Percentiles rank a stretch among this genome's conserved stretches.
phyloP scores from a whole-genome alignment of 2,113 vertebrate species.

The Gymnobelideus leadbeateri region DNA sequence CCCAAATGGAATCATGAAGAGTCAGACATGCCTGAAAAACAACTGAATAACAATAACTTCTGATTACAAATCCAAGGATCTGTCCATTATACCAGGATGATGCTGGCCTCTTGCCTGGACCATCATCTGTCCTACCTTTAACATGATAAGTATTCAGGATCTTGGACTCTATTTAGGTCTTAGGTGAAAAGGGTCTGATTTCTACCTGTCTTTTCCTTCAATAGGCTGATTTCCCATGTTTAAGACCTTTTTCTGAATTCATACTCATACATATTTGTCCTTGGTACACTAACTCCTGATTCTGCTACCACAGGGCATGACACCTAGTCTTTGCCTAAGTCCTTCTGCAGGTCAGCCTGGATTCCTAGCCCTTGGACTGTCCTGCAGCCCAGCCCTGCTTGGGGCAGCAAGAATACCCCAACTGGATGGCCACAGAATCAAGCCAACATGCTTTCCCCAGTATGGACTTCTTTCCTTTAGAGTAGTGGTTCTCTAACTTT shows the following conservation, averaged over 20 bases:
- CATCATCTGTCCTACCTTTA: not conserved
- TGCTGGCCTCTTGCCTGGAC: not conserved
- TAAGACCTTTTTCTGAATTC: not conserved
- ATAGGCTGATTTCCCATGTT: not conserved
- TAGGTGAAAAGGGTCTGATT: not conserved
- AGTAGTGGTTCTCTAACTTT: not conserved
- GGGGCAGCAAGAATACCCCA: not conserved
- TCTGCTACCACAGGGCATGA: accelerated
- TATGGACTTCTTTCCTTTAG: not conserved
- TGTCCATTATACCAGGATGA: not conserved
- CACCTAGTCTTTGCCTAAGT: not conserved
- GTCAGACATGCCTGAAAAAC: not conserved
- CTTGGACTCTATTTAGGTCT: not conserved
- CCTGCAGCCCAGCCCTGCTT: not conserved
- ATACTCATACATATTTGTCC: not conserved
- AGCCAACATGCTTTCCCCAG: not conserved
- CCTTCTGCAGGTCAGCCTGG: not conserved
- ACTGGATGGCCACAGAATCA: not conserved
- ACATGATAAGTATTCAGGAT: not conserved
- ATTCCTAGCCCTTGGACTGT: not conserved
- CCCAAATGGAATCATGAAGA: not conserved
- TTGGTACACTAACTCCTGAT: not conserved
- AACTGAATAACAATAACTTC: not conserved
- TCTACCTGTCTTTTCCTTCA: not conserved
- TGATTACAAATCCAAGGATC: not conserved